Evolutionary conservation across 2,113 vertebrate species (phyloP), one percentile per base, ranked within the genome.

Genomic region (Elgaria multicarinata): DNA sequence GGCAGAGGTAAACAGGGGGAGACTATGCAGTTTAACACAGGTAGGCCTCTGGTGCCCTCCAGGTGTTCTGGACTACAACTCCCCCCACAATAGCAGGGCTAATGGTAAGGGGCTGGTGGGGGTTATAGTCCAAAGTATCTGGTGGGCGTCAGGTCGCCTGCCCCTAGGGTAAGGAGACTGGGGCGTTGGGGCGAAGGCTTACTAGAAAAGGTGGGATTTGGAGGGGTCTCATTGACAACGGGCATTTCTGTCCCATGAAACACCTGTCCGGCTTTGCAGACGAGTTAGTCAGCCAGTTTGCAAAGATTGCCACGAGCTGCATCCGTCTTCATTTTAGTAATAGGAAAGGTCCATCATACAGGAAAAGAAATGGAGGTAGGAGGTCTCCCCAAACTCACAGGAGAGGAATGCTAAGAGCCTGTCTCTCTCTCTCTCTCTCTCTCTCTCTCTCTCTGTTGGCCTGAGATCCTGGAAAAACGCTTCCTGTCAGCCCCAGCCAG

Each of bases 391-490:
- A 18, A 26, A 39, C 1, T 58, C 69, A 36, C 46, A 16, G 67
- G 67, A 39, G 8, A 39, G 42, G 72, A n/a, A 72, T 69, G 67
- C 31, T 36, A 5, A 6, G 36, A 8, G 72, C 18, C n/a, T n/a
- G n/a, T n/a, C n/a, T n/a, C n/a, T n/a, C 58, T 14, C 16, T 20
- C 58, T 62, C 16, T 22, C 58, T 62, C 58, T 50, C 46, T 62
- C 58, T 20, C 3, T 62, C 1, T 12, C 0, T 5, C 18, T 3
- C 0, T 12, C 18, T 12, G 50, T 53, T 10, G 12, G 50, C 50
- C 14, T 14, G n/a, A 72, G 14, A 39, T 20, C 39, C 26, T 13
- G 44, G 42, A 46, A 3, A 46, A 12, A 44, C 4, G 42, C 42
- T 77, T 26, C 8, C 75, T 8, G 6, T 9, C 72, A 13, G 24